phyloP scores from a whole-genome alignment of 2,113 vertebrate genomes.

The Ceyx margarethae region DNA sequence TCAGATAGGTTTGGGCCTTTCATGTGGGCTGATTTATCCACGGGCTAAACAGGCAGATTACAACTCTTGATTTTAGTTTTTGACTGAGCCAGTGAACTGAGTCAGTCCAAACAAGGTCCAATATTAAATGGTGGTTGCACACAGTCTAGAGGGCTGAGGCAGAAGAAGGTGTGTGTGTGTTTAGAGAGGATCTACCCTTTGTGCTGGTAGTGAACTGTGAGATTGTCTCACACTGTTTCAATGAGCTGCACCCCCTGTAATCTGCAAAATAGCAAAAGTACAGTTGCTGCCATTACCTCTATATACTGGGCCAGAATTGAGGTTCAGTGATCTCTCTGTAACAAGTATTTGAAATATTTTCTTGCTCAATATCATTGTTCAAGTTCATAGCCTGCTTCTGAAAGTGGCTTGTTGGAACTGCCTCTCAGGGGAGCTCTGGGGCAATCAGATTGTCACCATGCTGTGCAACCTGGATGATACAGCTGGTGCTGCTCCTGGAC shows the following conservation, averaged over 20 bases:
- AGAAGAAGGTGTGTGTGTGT: background rate
- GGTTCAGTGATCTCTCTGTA: background rate
- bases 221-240: background rate
- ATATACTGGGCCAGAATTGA: background rate
- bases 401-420: background rate
- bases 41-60: background rate
- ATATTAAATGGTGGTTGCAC: background rate
- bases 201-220: background rate
- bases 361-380: background rate
- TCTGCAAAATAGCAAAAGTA: background rate
- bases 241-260: background rate
- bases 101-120: background rate
- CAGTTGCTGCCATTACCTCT: background rate
- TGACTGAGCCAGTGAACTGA: background rate
- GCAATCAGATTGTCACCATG: background rate
- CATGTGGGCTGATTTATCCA: background rate
- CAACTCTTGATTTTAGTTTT: background rate
- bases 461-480: background rate
- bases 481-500: background rate
- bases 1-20: background rate
- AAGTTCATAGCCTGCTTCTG: background rate
- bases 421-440: background rate
- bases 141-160: background rate
- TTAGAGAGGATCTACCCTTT: background rate
- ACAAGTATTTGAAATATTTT: slow-evolving; percentile 12